These are phyloP conservation scores for Sterrhoptilus dennistouni DNA, from an alignment of 2,113 vertebrate genomes.

Conservation along the genomic window DNA sequence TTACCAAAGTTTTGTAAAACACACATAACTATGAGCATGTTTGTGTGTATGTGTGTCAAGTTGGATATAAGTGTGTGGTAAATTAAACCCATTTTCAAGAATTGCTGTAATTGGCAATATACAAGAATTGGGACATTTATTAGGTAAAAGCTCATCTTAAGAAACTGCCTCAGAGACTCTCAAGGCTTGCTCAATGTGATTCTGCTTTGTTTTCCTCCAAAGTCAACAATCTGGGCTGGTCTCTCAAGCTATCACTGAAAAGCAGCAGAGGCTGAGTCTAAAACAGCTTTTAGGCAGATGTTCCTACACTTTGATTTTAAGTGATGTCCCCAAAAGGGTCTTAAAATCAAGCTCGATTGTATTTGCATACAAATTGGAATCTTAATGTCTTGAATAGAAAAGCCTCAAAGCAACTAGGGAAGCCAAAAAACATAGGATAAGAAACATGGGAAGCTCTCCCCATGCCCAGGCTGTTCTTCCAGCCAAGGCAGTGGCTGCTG, in stretches of 20 bases:
- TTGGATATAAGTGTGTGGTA: neutral
- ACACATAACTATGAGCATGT: rapidly evolving
- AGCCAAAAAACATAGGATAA: neutral
- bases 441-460: rapidly evolving
- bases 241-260: neutral
- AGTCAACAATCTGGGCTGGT: neutral
- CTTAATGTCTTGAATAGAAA: neutral
- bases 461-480: neutral
- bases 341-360: neutral
- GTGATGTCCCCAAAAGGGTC: neutral
- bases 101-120: neutral
- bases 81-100: neutral
- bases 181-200: neutral
- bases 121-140: neutral
- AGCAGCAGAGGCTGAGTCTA: neutral
- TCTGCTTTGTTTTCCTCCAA: neutral
- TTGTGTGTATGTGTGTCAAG: neutral
- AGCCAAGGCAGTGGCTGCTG: neutral
- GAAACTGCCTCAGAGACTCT: neutral
- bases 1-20: neutral
- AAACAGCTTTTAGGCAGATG: neutral
- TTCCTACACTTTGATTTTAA: neutral
- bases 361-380: neutral
- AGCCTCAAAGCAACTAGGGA: neutral
- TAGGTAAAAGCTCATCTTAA: neutral